These are phyloP conservation scores for Carollia perspicillata DNA, from an alignment of 2,113 vertebrate species.

Conservation along the genomic window DNA sequence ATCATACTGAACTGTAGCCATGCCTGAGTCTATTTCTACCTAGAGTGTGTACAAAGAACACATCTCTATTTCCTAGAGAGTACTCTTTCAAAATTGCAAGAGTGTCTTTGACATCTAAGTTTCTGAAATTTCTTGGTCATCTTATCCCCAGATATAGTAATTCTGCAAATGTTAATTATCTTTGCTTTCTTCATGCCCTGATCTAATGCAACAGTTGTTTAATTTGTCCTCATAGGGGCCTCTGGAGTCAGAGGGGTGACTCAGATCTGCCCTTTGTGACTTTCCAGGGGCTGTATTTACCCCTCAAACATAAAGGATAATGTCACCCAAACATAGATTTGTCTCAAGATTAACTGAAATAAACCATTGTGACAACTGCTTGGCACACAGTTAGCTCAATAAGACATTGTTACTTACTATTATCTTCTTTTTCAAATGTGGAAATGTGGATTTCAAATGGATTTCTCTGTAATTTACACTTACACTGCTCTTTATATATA, in stretches of 20 bases:
- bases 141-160: background rate
- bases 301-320: background rate
- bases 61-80: conserved; percentile 11
- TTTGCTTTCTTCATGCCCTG: background rate
- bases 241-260: background rate
- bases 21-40: background rate
- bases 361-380: background rate
- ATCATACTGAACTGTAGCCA: background rate
- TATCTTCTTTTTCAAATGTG: background rate
- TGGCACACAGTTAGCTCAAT: background rate
- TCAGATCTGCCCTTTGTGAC: background rate
- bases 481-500: background rate
- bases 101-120: background rate
- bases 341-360: background rate
- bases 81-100: background rate
- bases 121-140: background rate
- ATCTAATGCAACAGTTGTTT: background rate
- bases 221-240: background rate
- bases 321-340: background rate
- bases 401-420: background rate
- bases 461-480: background rate
- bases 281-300: background rate
- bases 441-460: no score
- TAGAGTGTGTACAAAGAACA: background rate
- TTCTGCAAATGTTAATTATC: background rate